phyloP scores from a whole-genome alignment of 2,888 invertebrate species.

The Microctonus brassicae region DNA sequence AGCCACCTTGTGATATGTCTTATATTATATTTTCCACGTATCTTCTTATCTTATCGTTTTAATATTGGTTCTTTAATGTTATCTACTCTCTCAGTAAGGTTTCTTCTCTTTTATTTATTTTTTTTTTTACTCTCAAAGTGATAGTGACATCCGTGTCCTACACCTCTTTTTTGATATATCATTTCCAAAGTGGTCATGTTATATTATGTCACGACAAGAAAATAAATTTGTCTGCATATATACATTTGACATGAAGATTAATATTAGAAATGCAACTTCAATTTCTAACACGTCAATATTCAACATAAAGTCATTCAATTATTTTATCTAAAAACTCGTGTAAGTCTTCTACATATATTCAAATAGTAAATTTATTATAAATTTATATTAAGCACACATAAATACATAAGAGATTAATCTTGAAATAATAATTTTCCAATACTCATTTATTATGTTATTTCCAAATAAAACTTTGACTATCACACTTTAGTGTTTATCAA shows the following conservation, averaged over 20 bases:
- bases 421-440: background rate
- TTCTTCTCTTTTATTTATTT: background rate
- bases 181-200: background rate
- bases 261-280: background rate
- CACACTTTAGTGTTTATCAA: background rate
- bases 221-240: background rate
- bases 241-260: background rate
- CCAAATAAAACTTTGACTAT: background rate
- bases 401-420: background rate
- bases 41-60: constrained; percentile 21
- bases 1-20: constrained; percentile 8
- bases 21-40: constrained; percentile 10
- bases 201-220: background rate
- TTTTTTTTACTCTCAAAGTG: constrained; percentile 5
- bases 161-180: background rate
- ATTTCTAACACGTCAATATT: background rate
- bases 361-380: no score
- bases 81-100: background rate
- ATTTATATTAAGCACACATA: no score
- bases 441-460: background rate
- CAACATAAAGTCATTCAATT: background rate
- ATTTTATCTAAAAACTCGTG: no score
- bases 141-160: background rate
- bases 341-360: no score
- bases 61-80: background rate